Percentiles rank a stretch among this genome's conserved stretches.
Conservation (phyloP, 2,113 vertebrate species). For the Calonectris borealis region DNA sequence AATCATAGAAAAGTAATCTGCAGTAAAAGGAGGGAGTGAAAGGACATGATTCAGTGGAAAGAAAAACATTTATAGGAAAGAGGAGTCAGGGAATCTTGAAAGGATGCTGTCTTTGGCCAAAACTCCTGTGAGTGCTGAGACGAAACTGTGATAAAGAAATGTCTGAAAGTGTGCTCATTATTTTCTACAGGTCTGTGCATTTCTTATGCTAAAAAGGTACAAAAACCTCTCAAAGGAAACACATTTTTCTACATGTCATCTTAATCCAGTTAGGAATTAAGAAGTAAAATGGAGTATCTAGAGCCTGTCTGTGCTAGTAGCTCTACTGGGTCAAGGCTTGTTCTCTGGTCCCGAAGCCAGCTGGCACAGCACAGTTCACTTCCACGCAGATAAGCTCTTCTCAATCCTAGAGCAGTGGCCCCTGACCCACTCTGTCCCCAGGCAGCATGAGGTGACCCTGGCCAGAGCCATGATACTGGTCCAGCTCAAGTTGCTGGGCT, state of each 20-base stretch:
- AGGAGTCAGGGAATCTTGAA: slow-evolving; percentile 16
- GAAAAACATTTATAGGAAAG: slow-evolving; percentile 31
- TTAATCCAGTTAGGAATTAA: neutral
- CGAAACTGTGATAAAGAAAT: neutral
- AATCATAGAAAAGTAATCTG: slow-evolving; percentile 12
- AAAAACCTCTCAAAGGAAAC: neutral
- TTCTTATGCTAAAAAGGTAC: neutral
- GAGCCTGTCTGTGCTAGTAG: neutral
- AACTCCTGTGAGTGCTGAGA: neutral
- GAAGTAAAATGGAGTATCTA: neutral
- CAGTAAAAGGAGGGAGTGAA: neutral
- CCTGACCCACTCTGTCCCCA: fast-evolving
- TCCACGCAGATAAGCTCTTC: neutral
- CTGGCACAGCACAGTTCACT: neutral
- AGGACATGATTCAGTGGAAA: slow-evolving; percentile 31
- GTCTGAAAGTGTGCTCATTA: neutral
- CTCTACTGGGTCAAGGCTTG: neutral
- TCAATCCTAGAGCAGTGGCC: neutral
- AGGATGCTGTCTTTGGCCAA: slow-evolving; percentile 18
- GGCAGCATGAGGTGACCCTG: fast-evolving
- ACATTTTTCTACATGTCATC: neutral
- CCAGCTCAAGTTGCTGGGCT: neutral
- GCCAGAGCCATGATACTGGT: neutral
- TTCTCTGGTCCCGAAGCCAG: neutral
- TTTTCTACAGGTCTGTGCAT: neutral